phyloP scores from a whole-genome alignment of 2,113 vertebrate genomes.

The Micronycteris hirsuta region DNA sequence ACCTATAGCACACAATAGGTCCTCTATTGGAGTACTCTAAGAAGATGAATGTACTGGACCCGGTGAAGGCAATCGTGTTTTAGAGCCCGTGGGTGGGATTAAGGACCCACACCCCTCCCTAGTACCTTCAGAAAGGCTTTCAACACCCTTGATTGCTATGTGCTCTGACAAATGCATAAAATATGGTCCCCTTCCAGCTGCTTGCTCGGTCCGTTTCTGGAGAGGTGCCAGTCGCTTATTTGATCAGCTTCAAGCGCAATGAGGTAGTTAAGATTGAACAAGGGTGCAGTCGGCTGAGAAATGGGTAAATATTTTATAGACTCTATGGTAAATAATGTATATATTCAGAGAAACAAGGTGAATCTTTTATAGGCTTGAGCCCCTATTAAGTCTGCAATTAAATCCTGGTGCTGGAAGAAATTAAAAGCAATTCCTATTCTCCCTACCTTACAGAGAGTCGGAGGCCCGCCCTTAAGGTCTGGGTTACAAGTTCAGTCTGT shows the following conservation, averaged over 20 bases:
- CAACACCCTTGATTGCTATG: constrained; percentile 66
- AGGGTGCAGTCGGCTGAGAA: constrained; percentile 44
- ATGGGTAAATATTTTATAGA: constrained; percentile 74
- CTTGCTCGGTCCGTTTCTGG: constrained; percentile 43
- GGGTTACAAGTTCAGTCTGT: neutral
- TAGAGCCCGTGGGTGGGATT: neutral
- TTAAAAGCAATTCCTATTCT: constrained; percentile 46
- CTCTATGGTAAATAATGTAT: constrained; percentile 67
- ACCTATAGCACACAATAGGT: neutral
- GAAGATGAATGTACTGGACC: neutral
- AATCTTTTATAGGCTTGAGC: constrained; percentile 63
- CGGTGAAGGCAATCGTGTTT: neutral
- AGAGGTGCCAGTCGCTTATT: constrained; percentile 53
- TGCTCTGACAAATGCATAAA: constrained; percentile 66
- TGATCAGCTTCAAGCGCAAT: constrained; percentile 49
- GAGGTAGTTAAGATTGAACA: constrained; percentile 58
- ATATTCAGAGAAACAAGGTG: constrained; percentile 70
- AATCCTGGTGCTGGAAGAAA: constrained; percentile 60
- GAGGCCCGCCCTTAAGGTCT: neutral
- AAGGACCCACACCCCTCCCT: neutral
- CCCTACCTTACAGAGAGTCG: neutral
- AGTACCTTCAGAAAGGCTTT: constrained; percentile 60
- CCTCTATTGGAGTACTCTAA: neutral
- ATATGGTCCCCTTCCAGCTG: constrained; percentile 63
- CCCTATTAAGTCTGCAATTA: constrained; percentile 69